Evolutionary conservation across 53 echinoderm and acorn worm genomes (phyloP).

Genomic region (Crossaster papposus): DNA sequence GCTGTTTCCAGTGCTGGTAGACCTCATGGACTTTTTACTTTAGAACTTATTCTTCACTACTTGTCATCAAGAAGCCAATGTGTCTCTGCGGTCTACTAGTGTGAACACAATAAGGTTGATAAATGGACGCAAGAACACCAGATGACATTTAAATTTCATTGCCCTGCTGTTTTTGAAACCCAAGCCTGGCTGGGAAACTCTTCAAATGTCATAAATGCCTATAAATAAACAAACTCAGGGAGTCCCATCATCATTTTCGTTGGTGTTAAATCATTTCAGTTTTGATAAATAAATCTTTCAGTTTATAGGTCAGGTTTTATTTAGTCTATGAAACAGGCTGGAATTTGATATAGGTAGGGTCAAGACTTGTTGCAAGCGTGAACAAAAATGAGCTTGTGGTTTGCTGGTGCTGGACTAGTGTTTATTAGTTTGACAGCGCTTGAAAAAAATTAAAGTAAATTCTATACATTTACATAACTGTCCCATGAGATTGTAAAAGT

Average conservation of each 20-base stretch:
- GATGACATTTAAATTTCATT: slow-evolving; percentile 32
- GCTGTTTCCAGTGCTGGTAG: background rate
- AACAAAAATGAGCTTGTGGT: background rate
- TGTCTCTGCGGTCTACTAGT: background rate
- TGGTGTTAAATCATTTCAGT: slow-evolving; percentile 35
- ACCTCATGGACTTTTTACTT: background rate
- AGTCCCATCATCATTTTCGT: background rate
- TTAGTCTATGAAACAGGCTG: background rate
- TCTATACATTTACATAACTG: background rate
- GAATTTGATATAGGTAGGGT: slow-evolving; percentile 13
- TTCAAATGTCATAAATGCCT: slow-evolving; percentile 34
- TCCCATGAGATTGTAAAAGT: background rate
- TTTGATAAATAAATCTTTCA: slow-evolving; percentile 13
- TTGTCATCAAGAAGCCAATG: background rate
- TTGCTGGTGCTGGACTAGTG: background rate
- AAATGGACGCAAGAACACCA: background rate
- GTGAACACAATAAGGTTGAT: slow-evolving; percentile 19
- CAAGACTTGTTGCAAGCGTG: background rate
- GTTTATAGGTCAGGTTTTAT: slow-evolving; percentile 46
- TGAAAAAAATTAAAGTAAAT: background rate
- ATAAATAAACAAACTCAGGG: slow-evolving; percentile 15
- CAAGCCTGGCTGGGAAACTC: slow-evolving; percentile 2
- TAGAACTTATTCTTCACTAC: background rate
- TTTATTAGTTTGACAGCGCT: background rate
- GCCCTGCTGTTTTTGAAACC: slow-evolving; percentile 18